Evolutionary conservation across 2,888 invertebrate genomes (phyloP).

Genomic region (Spilarctia lutea): DNA sequence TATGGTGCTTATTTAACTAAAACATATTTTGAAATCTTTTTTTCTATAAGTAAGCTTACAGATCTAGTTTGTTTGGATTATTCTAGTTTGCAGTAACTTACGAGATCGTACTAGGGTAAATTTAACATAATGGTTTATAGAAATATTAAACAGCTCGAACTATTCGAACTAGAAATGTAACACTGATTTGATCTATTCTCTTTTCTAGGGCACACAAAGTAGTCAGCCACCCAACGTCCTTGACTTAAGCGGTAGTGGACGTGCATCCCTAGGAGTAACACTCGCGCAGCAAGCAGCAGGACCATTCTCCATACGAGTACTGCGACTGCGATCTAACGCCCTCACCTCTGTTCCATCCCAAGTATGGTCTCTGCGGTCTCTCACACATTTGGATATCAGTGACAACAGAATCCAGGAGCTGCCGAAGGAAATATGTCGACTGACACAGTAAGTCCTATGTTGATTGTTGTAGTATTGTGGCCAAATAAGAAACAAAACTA

Average conservation of each 20-base stretch:
- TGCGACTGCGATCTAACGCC: conserved; percentile 82
- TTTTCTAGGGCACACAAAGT: conserved; percentile 78
- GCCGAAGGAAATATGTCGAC: conserved; percentile 87
- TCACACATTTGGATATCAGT: conserved; percentile 89
- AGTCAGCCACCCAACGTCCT: conserved; percentile 80
- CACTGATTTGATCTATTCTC: conserved; percentile 14
- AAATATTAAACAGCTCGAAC: not conserved
- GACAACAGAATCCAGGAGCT: conserved; percentile 89
- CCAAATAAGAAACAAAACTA: too few species aligned
- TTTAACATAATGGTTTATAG: not conserved
- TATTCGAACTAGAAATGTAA: not conserved
- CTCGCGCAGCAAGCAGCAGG: conserved; percentile 71
- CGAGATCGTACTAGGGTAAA: not conserved
- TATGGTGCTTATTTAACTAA: not conserved
- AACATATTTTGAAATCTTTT: not conserved
- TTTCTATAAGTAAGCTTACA: not conserved
- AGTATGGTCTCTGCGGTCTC: conserved; percentile 85
- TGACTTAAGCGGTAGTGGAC: conserved; percentile 77
- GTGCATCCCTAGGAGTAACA: conserved; percentile 69
- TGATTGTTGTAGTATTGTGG: too few species aligned
- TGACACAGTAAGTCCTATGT: conserved; percentile 82
- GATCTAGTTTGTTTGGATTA: not conserved
- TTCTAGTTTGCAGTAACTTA: too few species aligned
- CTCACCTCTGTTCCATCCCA: conserved; percentile 87
- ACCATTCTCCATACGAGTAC: conserved; percentile 74